These are phyloP conservation scores for Endomychus coccineus DNA, from an alignment of 2,888 invertebrate genomes.

Conservation along the genomic window DNA sequence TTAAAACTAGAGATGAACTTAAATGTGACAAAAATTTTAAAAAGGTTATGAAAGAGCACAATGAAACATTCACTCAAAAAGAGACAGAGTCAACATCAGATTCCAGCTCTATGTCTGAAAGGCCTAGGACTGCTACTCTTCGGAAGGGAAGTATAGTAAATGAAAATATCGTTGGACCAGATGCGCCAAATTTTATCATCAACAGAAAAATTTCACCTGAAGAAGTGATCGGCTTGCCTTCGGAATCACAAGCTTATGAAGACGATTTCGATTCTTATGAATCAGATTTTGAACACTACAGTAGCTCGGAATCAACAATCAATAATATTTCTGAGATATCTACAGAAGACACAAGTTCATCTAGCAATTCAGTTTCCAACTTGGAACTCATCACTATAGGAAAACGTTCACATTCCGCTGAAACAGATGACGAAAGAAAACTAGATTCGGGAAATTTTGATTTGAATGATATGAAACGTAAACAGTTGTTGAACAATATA, in stretches of 20 bases:
- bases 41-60: no score
- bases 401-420: conserved; percentile 26
- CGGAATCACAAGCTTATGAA: conserved; percentile 36
- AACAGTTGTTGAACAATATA: conserved; percentile 40
- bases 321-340: conserved; percentile 19
- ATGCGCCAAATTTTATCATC: conserved; percentile 9
- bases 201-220: background rate
- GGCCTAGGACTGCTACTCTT: conserved; percentile 42
- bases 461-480: conserved; percentile 37
- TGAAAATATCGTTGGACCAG: conserved; percentile 37
- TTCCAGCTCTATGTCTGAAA: conserved; percentile 27
- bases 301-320: conserved; percentile 25
- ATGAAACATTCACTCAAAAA: conserved; percentile 6
- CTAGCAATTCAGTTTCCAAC: conserved; percentile 14
- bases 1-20: no score
- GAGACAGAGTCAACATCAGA: conserved; percentile 23
- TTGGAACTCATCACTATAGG: conserved; percentile 13
- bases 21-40: no score
- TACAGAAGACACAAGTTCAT: conserved; percentile 23
- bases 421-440: conserved; percentile 47
- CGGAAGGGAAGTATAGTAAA: conserved; percentile 38
- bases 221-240: background rate
- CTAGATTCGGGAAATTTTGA: conserved; percentile 56
- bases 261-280: conserved; percentile 54
- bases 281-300: conserved; percentile 48